These are phyloP conservation scores for Julus scandinavius DNA, from an alignment of 2,888 invertebrate species.

Conservation along the genomic window DNA sequence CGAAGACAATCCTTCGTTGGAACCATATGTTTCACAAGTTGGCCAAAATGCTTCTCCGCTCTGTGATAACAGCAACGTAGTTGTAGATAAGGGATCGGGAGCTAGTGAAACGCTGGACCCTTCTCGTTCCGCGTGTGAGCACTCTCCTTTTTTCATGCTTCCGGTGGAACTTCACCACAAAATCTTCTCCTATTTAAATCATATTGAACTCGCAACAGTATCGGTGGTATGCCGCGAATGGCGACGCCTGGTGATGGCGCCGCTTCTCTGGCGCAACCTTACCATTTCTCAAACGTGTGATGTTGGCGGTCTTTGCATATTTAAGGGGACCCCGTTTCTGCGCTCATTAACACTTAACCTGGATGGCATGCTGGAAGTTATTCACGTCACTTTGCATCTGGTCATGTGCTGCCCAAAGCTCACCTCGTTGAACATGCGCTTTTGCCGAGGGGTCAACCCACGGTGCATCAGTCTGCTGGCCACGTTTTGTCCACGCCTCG, in stretches of 20 bases:
- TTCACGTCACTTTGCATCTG: conserved; percentile 3
- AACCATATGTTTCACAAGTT: not conserved
- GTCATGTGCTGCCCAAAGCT: conserved; percentile 48
- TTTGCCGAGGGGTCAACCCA: conserved; percentile 50
- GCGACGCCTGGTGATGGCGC: not conserved
- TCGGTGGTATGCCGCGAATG: conserved; percentile 17
- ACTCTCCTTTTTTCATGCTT: conserved; percentile 2
- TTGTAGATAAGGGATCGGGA: not conserved
- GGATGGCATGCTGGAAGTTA: not conserved
- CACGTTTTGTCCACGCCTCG: conserved; percentile 51
- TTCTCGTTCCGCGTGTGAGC: not conserved
- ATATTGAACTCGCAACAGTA: not conserved
- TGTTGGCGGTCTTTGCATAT: not conserved
- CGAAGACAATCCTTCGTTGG: not conserved
- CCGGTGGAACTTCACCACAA: conserved; percentile 13
- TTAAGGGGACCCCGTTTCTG: not conserved
- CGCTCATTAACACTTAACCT: not conserved
- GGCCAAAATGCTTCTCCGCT: conserved; percentile 19
- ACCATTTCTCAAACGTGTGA: conserved; percentile 8
- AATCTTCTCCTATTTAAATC: conserved; percentile 35
- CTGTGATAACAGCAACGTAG: not conserved
- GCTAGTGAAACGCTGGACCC: not conserved
- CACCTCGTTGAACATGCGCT: conserved; percentile 31
- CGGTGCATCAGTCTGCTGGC: not conserved
- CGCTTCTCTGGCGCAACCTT: not conserved